Evolutionary conservation across 2,888 invertebrate genomes (phyloP).

Genomic region (Himalopsyche anomala): DNA sequence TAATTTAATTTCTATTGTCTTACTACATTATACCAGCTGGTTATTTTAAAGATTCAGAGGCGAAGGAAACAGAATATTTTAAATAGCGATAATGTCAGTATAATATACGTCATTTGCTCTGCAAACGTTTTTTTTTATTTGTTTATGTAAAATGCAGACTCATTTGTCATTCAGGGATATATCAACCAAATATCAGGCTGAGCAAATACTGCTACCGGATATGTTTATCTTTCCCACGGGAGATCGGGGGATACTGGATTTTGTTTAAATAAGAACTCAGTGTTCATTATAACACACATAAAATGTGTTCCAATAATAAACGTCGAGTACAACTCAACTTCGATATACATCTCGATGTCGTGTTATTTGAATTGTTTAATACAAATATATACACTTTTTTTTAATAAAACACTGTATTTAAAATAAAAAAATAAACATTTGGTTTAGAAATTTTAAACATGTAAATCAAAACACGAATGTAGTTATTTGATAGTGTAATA

Average conservation of each 20-base stretch:
- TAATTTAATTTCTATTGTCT: too few species aligned
- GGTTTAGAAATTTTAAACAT: too few species aligned
- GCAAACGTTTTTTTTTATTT: conserved; percentile 4
- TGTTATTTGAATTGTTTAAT: too few species aligned
- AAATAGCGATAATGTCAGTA: too few species aligned
- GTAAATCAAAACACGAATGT: too few species aligned
- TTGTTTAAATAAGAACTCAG: conserved; percentile 21
- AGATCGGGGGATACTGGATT: conserved; percentile 11
- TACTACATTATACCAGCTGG: too few species aligned
- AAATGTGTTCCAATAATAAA: background rate
- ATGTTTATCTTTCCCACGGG: conserved; percentile 45
- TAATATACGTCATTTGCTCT: background rate
- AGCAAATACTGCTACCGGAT: conserved; percentile 39
- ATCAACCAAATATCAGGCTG: background rate
- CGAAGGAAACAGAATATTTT: too few species aligned
- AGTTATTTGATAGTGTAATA: too few species aligned
- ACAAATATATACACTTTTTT: too few species aligned
- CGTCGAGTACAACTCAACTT: background rate
- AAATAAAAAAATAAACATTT: too few species aligned
- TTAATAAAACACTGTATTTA: too few species aligned
- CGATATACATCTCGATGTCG: background rate
- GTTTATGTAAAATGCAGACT: conserved; percentile 19
- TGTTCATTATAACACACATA: background rate
- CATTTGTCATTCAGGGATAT: conserved; percentile 39
- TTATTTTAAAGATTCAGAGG: too few species aligned